A percentile compares a stretch with the other conserved stretches of the same genome.
Conservation (phyloP, 2,113 vertebrate species). For the Ancistrus triradiatus region DNA sequence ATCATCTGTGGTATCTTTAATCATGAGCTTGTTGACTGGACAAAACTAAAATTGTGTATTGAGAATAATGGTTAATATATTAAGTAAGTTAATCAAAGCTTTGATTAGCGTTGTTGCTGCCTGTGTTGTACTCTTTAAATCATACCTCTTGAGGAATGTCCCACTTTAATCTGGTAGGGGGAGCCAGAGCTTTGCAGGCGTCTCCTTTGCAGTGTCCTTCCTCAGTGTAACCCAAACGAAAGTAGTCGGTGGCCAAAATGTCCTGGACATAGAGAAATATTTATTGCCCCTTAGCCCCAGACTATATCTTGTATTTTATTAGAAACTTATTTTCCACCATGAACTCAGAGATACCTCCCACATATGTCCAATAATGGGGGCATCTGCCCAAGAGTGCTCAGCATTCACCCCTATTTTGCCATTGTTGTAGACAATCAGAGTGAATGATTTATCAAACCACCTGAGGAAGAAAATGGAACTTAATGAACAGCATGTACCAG, state of each 20-base stretch:
- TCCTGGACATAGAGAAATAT: constrained; percentile 64
- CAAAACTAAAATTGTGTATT: too few relatives aligned
- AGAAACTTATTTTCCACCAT: neutral
- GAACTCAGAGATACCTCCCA: constrained; percentile 77
- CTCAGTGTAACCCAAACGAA: constrained; percentile 82
- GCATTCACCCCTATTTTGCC: constrained; percentile 81
- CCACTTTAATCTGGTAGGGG: constrained; percentile 82
- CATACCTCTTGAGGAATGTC: constrained; percentile 77
- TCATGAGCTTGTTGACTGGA: too few relatives aligned
- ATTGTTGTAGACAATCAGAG: constrained; percentile 78
- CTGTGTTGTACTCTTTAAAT: neutral
- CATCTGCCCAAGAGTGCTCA: constrained; percentile 87
- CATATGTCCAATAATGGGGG: constrained; percentile 83
- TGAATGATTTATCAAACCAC: constrained; percentile 94
- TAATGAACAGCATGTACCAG: too few relatives aligned
- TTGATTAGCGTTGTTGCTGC: too few relatives aligned
- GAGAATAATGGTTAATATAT: too few relatives aligned
- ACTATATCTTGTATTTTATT: neutral
- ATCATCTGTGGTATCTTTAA: too few relatives aligned
- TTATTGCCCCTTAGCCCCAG: neutral
- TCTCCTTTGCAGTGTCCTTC: constrained; percentile 83
- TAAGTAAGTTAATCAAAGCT: too few relatives aligned
- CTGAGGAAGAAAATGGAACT: constrained; percentile 56
- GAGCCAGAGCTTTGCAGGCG: constrained; percentile 61
- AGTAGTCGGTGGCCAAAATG: constrained; percentile 75